phyloP scores from a whole-genome alignment of 2,888 invertebrate species.

The Aphidius colemani region DNA sequence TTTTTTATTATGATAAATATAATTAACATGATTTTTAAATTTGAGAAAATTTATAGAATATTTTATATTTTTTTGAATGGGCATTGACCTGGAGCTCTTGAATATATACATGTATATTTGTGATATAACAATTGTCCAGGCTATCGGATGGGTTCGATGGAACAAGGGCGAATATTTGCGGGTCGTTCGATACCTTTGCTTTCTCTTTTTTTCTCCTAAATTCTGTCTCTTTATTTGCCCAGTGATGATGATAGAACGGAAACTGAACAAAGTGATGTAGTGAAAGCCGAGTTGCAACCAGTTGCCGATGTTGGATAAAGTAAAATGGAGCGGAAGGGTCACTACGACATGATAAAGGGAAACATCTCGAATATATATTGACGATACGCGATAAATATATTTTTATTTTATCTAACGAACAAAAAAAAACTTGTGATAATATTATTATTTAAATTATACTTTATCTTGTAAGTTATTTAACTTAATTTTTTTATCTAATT shows the following conservation, averaged over 20 bases:
- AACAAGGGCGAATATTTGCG: background rate
- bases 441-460: background rate
- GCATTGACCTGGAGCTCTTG: background rate
- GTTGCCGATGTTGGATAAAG: conserved; percentile 25
- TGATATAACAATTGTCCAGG: too few species aligned
- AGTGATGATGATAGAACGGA: conserved; percentile 9
- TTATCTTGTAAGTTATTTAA: too few species aligned
- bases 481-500: too few species aligned
- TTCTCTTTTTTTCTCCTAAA: too few species aligned
- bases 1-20: too few species aligned
- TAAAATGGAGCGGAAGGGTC: conserved; percentile 31
- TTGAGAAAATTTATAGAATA: too few species aligned
- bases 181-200: conserved; percentile 13
- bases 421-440: background rate
- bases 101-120: conserved; percentile 8
- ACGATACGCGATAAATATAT: too few species aligned
- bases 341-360: conserved; percentile 12
- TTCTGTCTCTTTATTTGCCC: too few species aligned
- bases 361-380: conserved; percentile 15
- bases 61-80: conserved; percentile 5
- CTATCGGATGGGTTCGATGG: background rate
- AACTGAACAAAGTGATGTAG: conserved; percentile 13
- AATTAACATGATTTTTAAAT: too few species aligned
- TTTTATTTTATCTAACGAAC: background rate
- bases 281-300: conserved; percentile 21